Evolutionary conservation across 2,797 vertebrate species (phyloP), one percentile per base, ranked within the genome.

Genomic region (Hydrophis major): DNA sequence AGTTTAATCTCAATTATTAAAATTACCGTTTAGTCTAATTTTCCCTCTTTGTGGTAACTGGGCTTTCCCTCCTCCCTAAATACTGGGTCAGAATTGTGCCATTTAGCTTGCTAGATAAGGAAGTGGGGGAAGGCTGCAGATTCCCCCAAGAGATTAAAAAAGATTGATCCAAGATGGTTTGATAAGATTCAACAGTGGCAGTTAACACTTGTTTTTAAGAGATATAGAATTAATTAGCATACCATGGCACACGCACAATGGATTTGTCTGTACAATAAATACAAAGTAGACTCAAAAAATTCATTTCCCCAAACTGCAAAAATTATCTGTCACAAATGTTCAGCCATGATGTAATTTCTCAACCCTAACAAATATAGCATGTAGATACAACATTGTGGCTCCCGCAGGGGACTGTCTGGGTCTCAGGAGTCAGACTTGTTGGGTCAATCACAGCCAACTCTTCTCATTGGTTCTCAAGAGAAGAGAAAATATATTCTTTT

Each of bases 391-490:
- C 28, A 28, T 42, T 66, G 32, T 47, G n/a, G 12, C 25, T 88
- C 57, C 60, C n/a, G 6, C 63, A 2, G 42, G 88, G 6, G 91
- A 78, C 18, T 3, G n/a, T 78, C 89, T 90, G 61, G 37, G 37
- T 74, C 89, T 50, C 90, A n/a, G 6, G 90, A 91, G 90, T 27
- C 28, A 93, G 42, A 63, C 20, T 60, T 93, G 12, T 56, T 88
- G 63, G 63, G 86, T 91, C 88, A 86, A 28, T 20, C n/a, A 78
- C 61, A 42, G 57, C 42, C 83, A 92, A 86, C 32, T 83, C 37
- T 90, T 94, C 66, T 89, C 86, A 83, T 37, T 69, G 66, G 53
- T 50, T 89, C 91, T 90, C 91, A 18, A 90, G 83, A 57, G 93
- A 89, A 93, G 37, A 55, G 55, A 60, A 78, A 88, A 92, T 87